These are phyloP conservation scores for Phortica okadai DNA, from an alignment of 2,888 invertebrate species.

Conservation along the genomic window DNA sequence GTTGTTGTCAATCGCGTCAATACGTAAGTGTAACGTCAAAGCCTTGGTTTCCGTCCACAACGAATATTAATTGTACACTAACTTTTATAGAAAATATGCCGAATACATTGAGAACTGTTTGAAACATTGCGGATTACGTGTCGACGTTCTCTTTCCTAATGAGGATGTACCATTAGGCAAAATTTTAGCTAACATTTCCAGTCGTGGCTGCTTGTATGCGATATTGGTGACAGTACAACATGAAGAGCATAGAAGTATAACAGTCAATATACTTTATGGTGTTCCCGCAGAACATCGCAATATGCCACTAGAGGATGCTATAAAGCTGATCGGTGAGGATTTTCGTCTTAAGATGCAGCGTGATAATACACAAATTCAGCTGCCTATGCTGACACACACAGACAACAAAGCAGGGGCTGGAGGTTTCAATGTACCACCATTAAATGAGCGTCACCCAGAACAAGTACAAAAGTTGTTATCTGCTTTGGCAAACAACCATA, in stretches of 20 bases:
- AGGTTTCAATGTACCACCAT: slow-evolving; percentile 74
- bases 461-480: slow-evolving; percentile 85
- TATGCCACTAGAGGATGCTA: slow-evolving; percentile 95
- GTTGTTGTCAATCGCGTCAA: slow-evolving; percentile 89
- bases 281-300: slow-evolving; percentile 94
- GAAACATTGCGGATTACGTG: slow-evolving; percentile 86
- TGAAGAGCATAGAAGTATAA: slow-evolving; percentile 90
- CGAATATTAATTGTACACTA: neutral
- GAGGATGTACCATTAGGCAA: slow-evolving; percentile 89
- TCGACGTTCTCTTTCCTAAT: slow-evolving; percentile 93
- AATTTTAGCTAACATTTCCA: slow-evolving; percentile 90
- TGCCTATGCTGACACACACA: slow-evolving; percentile 53
- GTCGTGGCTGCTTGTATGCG: slow-evolving; percentile 92
- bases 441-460: slow-evolving; percentile 79
- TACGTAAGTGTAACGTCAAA: slow-evolving; percentile 81
- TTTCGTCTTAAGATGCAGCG: slow-evolving; percentile 80
- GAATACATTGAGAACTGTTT: slow-evolving; percentile 90
- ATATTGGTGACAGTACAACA: slow-evolving; percentile 91
- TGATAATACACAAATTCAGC: slow-evolving; percentile 62
- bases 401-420: no score
- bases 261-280: slow-evolving; percentile 93
- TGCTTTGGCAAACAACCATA: slow-evolving; percentile 88
- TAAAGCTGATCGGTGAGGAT: slow-evolving; percentile 86
- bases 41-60: neutral
- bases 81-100: slow-evolving; percentile 81